phyloP scores from a whole-genome alignment of 2,888 invertebrate species.

The Drosophila dives region DNA sequence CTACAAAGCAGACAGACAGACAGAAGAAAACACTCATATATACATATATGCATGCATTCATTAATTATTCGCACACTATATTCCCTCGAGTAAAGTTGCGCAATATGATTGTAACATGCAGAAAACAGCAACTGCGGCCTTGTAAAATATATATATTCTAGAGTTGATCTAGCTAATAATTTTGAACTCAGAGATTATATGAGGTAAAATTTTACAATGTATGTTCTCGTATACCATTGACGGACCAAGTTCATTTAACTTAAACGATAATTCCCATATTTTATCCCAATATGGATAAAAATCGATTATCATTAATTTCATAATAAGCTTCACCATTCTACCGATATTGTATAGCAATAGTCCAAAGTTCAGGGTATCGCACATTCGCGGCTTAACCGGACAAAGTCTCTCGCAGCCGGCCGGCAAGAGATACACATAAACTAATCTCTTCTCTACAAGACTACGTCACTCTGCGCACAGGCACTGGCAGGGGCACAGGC shows the following conservation, averaged over 20 bases:
- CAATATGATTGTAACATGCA: background rate
- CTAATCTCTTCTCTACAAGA: conserved; percentile 57
- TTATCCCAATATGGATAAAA: too few relatives aligned
- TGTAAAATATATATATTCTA: background rate
- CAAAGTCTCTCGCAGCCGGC: conserved; percentile 71
- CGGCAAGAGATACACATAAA: conserved; percentile 55
- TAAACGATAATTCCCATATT: too few relatives aligned
- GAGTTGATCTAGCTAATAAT: background rate
- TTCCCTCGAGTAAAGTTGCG: background rate
- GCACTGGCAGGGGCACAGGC: conserved; percentile 6
- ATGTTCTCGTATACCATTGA: too few relatives aligned
- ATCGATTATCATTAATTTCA: too few relatives aligned
- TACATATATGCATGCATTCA: background rate
- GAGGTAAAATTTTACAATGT: too few relatives aligned
- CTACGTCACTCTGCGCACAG: conserved; percentile 56
- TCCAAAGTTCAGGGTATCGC: background rate
- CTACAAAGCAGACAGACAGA: conserved; percentile 26
- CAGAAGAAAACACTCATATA: background rate
- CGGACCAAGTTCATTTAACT: too few relatives aligned
- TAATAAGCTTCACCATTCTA: background rate
- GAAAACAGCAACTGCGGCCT: background rate
- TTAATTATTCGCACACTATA: conserved; percentile 3
- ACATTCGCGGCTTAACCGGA: conserved; percentile 16
- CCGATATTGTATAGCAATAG: background rate
- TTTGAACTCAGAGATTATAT: too few relatives aligned